Percentiles rank a stretch among this genome's conserved stretches.
These are phyloP conservation scores for Muscicapa adusta DNA, from an alignment of 2,113 vertebrate genomes.

Conservation along the genomic window DNA sequence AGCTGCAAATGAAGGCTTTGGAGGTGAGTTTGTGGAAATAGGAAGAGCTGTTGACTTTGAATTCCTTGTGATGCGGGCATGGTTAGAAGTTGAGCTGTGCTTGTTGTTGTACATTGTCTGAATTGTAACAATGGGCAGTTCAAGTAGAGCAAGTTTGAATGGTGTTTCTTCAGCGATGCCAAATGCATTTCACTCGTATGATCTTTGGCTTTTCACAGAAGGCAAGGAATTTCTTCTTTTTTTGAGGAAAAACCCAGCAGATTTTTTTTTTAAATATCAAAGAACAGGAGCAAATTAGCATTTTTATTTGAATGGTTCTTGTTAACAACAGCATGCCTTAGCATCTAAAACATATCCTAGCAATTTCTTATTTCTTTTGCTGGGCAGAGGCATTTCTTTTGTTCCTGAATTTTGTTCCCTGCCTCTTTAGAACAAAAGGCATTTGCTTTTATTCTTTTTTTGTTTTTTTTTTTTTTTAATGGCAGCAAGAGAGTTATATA, in stretches of 20 bases:
- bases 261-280: neutral
- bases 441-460: neutral
- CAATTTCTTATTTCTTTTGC: slow-evolving; percentile 35
- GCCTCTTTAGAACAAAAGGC: slow-evolving; percentile 66
- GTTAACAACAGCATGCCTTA: neutral
- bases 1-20: slow-evolving; percentile 36
- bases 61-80: slow-evolving; percentile 4
- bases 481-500: slow-evolving; percentile 1
- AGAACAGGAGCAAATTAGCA: neutral
- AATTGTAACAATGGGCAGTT: slow-evolving; percentile 41
- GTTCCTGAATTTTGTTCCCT: slow-evolving; percentile 58
- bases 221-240: neutral
- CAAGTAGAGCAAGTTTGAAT: slow-evolving; percentile 70
- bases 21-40: slow-evolving; percentile 32
- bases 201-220: neutral
- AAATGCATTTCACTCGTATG: slow-evolving; percentile 23
- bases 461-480: neutral
- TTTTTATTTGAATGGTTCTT: neutral
- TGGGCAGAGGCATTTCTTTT: slow-evolving; percentile 69
- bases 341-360: neutral
- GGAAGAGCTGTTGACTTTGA: slow-evolving; percentile 62
- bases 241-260: neutral
- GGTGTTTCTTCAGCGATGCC: slow-evolving; percentile 57
- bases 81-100: slow-evolving; percentile 12
- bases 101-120: slow-evolving; percentile 40